phyloP scores from a whole-genome alignment of 2,797 vertebrate species.

The Eptatretus atami region DNA sequence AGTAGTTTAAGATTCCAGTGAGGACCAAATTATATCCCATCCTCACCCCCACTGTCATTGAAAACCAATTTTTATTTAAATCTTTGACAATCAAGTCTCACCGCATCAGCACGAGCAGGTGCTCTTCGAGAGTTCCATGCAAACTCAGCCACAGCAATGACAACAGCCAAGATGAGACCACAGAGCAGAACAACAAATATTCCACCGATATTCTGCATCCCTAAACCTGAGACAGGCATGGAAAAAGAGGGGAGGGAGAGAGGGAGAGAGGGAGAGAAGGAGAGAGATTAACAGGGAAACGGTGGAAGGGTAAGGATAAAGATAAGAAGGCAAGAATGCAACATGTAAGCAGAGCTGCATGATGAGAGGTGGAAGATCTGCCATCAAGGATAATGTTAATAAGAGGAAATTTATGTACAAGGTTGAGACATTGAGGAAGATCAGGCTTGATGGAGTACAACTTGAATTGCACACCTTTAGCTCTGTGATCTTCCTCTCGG shows the following conservation, averaged over 20 bases:
- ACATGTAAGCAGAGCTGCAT: background rate
- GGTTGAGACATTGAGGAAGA: no score
- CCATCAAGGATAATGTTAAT: no score
- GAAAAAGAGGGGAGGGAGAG: constrained; percentile 8
- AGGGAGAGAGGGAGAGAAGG: background rate
- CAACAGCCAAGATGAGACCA: constrained; percentile 60
- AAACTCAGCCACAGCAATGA: constrained; percentile 71
- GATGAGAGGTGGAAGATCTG: background rate
- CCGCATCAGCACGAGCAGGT: constrained; percentile 48
- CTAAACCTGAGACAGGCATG: constrained; percentile 22
- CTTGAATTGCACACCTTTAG: constrained; percentile 29
- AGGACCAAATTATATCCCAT: no score
- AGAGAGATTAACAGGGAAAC: background rate
- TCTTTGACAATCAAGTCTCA: constrained; percentile 23
- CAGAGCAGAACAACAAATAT: constrained; percentile 75
- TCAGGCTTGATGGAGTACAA: no score
- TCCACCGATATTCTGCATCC: constrained; percentile 75
- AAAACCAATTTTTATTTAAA: constrained; percentile 17
- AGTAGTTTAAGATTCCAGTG: no score
- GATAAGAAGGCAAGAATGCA: background rate
- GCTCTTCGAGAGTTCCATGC: constrained; percentile 60
- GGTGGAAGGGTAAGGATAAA: background rate
- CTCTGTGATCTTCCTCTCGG: constrained; percentile 55
- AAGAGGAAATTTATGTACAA: no score
- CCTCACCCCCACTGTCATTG: no score